These are phyloP conservation scores for Pomacea maculata DNA, from an alignment of 1,140 invertebrate genomes.

Conservation along the genomic window DNA sequence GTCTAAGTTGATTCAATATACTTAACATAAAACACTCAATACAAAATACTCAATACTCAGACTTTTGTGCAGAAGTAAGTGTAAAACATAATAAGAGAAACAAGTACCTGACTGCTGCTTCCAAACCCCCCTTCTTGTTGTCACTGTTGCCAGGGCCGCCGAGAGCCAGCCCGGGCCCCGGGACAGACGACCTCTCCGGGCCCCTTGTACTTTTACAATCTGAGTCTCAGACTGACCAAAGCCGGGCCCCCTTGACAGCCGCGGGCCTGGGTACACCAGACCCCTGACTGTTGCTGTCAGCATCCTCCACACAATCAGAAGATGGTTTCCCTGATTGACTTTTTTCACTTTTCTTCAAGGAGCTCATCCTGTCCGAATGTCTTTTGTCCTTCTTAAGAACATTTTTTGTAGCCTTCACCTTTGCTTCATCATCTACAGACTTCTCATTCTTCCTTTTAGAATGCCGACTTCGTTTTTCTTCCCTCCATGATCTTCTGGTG, in stretches of 20 bases:
- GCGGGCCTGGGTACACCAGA: too few species aligned
- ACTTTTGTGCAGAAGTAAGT: too few species aligned
- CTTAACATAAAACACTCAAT: too few species aligned
- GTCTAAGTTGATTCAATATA: too few species aligned
- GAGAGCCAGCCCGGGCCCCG: too few species aligned
- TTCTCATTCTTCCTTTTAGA: constrained; percentile 14
- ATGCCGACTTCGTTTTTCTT: constrained; percentile 8
- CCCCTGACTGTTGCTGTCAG: background rate
- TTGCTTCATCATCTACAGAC: background rate
- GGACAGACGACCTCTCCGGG: too few species aligned
- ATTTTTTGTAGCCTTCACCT: background rate
- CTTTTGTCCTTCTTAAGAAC: background rate
- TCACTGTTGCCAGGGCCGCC: background rate
- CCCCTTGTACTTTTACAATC: too few species aligned
- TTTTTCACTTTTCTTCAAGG: background rate
- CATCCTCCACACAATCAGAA: background rate
- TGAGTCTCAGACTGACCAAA: too few species aligned
- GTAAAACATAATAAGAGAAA: background rate
- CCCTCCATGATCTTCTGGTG: constrained; percentile 13
- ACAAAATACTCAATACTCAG: too few species aligned
- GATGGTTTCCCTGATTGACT: background rate
- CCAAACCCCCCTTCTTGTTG: background rate
- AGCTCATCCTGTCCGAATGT: background rate
- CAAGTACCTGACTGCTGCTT: background rate
- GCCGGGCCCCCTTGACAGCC: too few species aligned